Conservation (phyloP, 2,888 invertebrate species). For the Leptothorax acervorum region DNA sequence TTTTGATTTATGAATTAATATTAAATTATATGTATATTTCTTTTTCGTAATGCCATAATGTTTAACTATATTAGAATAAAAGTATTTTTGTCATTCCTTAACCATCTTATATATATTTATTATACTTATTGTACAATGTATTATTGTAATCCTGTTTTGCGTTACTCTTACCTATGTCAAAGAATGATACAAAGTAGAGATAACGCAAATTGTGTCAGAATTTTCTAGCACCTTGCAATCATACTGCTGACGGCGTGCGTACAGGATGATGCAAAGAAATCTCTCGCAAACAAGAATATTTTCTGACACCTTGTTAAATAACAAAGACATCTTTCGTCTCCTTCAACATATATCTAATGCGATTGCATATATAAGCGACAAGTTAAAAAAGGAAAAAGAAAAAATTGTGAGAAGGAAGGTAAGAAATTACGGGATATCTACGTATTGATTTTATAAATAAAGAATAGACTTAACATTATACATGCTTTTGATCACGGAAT, state of each 20-base stretch:
- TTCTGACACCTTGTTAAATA: conserved; percentile 52
- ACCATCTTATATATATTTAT: background rate
- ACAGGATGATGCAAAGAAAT: conserved; percentile 50
- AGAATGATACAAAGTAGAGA: background rate
- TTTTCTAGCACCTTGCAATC: conserved; percentile 46
- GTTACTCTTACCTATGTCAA: too few relatives aligned
- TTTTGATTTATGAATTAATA: background rate
- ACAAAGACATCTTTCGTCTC: conserved; percentile 10
- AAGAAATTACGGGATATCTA: background rate
- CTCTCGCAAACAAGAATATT: conserved; percentile 32
- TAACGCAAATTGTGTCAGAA: background rate
- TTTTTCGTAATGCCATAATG: background rate
- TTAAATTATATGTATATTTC: background rate
- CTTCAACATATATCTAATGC: conserved; percentile 42
- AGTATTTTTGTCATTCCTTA: background rate
- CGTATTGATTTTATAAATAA: background rate
- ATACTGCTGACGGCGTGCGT: background rate
- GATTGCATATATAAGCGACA: conserved; percentile 48
- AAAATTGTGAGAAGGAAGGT: background rate
- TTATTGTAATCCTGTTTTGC: background rate
- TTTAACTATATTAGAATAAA: background rate
- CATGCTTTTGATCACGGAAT: background rate
- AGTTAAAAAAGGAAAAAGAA: background rate
- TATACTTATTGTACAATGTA: background rate
- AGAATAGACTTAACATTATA: background rate